Percentiles rank a stretch among this genome's conserved stretches.
Evolutionary conservation across 2,797 vertebrate species (phyloP).

Genomic region (Sebastes variabilis): DNA sequence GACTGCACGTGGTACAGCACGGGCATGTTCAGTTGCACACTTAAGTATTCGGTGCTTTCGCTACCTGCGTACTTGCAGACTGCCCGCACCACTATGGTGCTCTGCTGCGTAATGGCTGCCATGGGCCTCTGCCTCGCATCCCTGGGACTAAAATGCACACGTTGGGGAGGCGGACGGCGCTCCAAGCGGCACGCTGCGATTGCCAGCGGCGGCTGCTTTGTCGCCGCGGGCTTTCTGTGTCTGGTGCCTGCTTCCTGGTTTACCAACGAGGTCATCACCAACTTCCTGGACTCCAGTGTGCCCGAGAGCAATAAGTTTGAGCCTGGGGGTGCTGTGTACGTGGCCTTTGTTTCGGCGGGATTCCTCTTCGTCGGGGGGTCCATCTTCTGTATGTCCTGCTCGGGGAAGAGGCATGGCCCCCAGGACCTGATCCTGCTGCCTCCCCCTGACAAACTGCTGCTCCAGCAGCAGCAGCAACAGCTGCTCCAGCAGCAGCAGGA

Average conservation of each 20-base stretch:
- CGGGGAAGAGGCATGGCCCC: slow-evolving; percentile 83
- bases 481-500: slow-evolving; percentile 83
- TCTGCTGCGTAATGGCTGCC: slow-evolving; percentile 91
- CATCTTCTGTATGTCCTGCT: slow-evolving; percentile 92
- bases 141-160: slow-evolving; percentile 94
- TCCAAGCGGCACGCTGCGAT: slow-evolving; percentile 89
- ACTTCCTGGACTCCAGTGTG: slow-evolving; percentile 89
- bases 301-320: slow-evolving; percentile 94
- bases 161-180: slow-evolving; percentile 86
- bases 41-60: slow-evolving; percentile 90
- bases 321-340: slow-evolving; percentile 92
- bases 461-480: slow-evolving; percentile 84
- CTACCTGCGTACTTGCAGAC: slow-evolving; percentile 92
- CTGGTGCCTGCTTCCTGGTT: slow-evolving; percentile 95
- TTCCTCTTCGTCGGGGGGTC: slow-evolving; percentile 89
- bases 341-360: slow-evolving; percentile 91
- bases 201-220: slow-evolving; percentile 89
- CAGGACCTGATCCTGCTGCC: slow-evolving; percentile 84
- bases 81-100: slow-evolving; percentile 93
- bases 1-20: slow-evolving; percentile 99
- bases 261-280: slow-evolving; percentile 91
- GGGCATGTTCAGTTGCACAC: slow-evolving; percentile 94
- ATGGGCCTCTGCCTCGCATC: slow-evolving; percentile 90
- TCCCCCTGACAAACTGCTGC: slow-evolving; percentile 80
- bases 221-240: slow-evolving; percentile 88